Base-by-base conservation (phyloP, 2,888 invertebrate genomes). In the Lasioglossum oenotherae region DNA sequence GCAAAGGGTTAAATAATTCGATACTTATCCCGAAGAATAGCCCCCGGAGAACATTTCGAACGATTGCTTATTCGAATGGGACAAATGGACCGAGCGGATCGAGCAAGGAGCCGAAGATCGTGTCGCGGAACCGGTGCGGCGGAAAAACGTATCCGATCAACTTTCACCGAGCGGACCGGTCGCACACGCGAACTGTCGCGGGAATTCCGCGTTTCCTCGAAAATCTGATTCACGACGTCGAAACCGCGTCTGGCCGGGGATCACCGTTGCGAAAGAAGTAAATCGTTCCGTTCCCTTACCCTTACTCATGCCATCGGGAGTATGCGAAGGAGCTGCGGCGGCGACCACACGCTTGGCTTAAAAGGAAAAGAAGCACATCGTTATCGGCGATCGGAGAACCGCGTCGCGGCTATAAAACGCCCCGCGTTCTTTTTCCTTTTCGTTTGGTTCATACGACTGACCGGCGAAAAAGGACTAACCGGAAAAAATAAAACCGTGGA, bases 251-350 rank as follows among this genome's bases (percentile, higher is more conserved):
- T 38, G 4, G 12, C 38, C 38, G 38, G 23, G 46, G 4, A 16
- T 44, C 44, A 12, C 12, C 38, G 23, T 53, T 3, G 14, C 1
- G n/a, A 31, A 16, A 35, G n/a, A 35, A 31, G 38, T 38, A 67
- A 60, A 27, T 8, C 16, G 12, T 84, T 53, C 38, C 4, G 12
- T 84, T 53, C 38, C 73, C 82, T 82, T 84, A 84, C 82, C 82
- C 77, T 82, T 82, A 82, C 77, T 77, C 67, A 77, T 38, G 10
- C 19, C 77, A 78, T 75, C 69, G 69, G 23, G 27, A 12, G n/a
- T 41, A 5, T 35, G 23, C 38, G 69, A 38, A 69, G n/a, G 5
- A 69, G 38, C 38, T 41, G 53, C 53, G 31, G 35, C 35, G 16
- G 12, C 35, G 4, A 35, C 19, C 35, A 23, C 23, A 38, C 23